Conservation (phyloP, 1,140 invertebrate genomes). For the Rhyzopertha dominica region DNA sequence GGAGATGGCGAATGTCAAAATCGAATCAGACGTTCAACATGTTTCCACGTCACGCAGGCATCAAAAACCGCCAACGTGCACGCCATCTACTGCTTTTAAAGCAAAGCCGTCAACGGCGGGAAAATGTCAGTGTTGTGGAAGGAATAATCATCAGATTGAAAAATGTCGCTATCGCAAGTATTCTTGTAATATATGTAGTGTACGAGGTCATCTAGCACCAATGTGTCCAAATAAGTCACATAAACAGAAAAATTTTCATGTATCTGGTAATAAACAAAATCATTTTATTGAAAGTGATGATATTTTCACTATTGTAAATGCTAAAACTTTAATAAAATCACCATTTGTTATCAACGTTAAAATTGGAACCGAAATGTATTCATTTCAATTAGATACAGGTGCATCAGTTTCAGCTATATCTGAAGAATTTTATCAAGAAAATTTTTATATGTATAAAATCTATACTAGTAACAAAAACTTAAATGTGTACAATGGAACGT, state of each 20-base stretch:
- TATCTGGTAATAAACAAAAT: neutral
- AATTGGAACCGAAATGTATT: neutral
- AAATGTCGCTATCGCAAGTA: no score
- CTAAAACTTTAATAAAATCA: conserved; percentile 3
- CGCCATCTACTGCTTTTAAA: no score
- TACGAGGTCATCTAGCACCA: neutral
- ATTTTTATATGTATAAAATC: conserved; percentile 5
- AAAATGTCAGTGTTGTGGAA: conserved; percentile 1
- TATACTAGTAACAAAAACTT: conserved; percentile 4
- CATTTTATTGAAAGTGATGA: conserved; percentile 11
- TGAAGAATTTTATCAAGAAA: conserved; percentile 4
- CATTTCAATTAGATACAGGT: conserved; percentile 10
- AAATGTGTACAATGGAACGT: conserved; percentile 8
- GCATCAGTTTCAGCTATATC: conserved; percentile 3
- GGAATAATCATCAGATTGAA: conserved; percentile 6
- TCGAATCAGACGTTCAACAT: conserved; percentile 2
- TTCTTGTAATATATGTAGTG: no score
- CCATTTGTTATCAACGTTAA: conserved; percentile 4
- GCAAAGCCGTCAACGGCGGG: neutral
- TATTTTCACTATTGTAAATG: conserved; percentile 4
- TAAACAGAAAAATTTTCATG: neutral
- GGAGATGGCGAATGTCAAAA: neutral
- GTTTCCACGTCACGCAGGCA: conserved; percentile 1
- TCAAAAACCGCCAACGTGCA: neutral
- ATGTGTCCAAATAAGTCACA: conserved; percentile 5